Conservation (phyloP, 1,140 invertebrate species). For the Diuraphis noxia region DNA sequence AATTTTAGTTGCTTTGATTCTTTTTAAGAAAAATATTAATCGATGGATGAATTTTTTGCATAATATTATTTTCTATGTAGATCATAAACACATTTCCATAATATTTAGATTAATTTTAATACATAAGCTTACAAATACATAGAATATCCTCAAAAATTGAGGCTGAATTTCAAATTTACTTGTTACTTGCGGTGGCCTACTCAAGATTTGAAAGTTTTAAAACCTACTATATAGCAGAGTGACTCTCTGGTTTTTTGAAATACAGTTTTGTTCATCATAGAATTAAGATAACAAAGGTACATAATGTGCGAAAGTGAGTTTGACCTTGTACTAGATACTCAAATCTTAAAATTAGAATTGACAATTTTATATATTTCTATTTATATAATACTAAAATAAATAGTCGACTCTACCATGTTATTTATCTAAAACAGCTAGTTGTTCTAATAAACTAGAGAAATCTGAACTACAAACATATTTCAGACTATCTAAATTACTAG, state of each 20-base stretch:
- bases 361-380: slow-evolving; percentile 1
- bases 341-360: neutral
- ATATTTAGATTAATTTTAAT: neutral
- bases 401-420: neutral
- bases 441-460: neutral
- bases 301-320: neutral
- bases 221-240: neutral
- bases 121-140: neutral
- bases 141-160: neutral
- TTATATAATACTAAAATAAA: slow-evolving; percentile 10
- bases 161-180: neutral
- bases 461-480: neutral
- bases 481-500: neutral
- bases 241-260: neutral
- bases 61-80: neutral
- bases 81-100: neutral
- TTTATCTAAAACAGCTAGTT: neutral
- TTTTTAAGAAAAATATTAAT: too few relatives aligned
- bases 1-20: neutral
- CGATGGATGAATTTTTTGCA: neutral
- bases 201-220: too few relatives aligned
- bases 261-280: neutral
- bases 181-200: too few relatives aligned
- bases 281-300: neutral
- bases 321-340: neutral